These are phyloP conservation scores for Drosophila demipolita DNA, from an alignment of 2,888 invertebrate species.

Conservation along the genomic window DNA sequence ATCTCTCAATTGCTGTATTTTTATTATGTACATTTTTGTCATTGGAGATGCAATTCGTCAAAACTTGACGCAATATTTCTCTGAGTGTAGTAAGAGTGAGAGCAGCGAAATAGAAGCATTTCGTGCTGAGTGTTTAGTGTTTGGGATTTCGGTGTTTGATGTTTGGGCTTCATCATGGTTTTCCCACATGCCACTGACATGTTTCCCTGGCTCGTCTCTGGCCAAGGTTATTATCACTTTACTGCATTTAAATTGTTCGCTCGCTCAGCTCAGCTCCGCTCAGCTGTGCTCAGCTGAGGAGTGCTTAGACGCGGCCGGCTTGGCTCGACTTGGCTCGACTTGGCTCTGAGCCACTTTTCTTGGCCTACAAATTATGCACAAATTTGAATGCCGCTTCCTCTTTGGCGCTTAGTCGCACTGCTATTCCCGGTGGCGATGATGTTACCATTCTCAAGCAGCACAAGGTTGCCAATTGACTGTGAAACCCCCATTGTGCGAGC, in stretches of 20 bases:
- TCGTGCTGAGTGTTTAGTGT: neutral
- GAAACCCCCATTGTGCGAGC: slow-evolving; percentile 54
- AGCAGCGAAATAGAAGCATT: neutral
- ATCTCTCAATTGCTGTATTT: no score
- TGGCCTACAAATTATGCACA: slow-evolving; percentile 77
- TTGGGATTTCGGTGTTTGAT: slow-evolving; percentile 9
- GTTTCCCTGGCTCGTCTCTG: slow-evolving; percentile 47
- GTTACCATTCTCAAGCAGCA: slow-evolving; percentile 71
- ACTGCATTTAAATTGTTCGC: slow-evolving; percentile 39
- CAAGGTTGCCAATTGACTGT: slow-evolving; percentile 66
- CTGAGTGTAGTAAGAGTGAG: neutral
- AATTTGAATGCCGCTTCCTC: slow-evolving; percentile 39
- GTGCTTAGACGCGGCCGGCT: neutral
- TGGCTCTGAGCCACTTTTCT: slow-evolving; percentile 61
- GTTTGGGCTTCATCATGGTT: slow-evolving; percentile 39
- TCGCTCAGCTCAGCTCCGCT: neutral
- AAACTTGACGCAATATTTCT: neutral
- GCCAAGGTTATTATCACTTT: slow-evolving; percentile 67
- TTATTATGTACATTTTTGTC: no score
- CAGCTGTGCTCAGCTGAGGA: neutral
- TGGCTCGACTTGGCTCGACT: no score
- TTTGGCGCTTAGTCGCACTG: neutral
- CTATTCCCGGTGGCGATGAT: slow-evolving; percentile 24
- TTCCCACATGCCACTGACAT: slow-evolving; percentile 75
- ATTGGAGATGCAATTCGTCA: neutral